These are phyloP conservation scores for Leucophenga maculata DNA, from an alignment of 2,888 invertebrate genomes.

Conservation along the genomic window DNA sequence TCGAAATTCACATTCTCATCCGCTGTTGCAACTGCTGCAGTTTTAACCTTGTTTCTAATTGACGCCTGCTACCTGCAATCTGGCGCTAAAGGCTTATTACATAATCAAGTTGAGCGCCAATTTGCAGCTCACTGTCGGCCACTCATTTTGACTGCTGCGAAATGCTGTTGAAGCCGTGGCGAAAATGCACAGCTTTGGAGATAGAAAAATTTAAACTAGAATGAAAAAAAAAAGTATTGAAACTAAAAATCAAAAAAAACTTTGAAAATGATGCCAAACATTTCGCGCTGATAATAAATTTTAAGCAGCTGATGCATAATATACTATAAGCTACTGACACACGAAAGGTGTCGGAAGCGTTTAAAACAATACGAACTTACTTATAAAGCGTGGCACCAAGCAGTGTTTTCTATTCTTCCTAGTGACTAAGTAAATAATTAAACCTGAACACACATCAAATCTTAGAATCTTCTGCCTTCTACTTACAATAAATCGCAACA, in stretches of 20 bases:
- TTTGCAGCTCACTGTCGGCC: neutral
- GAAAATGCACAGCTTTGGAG: neutral
- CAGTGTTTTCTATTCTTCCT: too few species aligned
- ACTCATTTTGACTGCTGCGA: neutral
- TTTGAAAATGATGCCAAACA: slow-evolving; percentile 63
- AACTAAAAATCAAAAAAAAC: slow-evolving; percentile 40
- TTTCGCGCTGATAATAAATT: slow-evolving; percentile 62
- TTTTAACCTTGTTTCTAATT: neutral
- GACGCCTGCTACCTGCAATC: slow-evolving; percentile 9
- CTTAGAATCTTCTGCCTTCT: too few species aligned
- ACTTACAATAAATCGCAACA: neutral
- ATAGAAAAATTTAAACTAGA: too few species aligned
- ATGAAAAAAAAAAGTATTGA: slow-evolving; percentile 17
- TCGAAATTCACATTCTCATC: too few species aligned
- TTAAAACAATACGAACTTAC: too few species aligned
- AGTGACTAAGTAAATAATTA: too few species aligned
- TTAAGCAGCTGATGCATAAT: slow-evolving; percentile 34
- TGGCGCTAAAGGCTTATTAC: slow-evolving; percentile 6
- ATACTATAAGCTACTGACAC: too few species aligned
- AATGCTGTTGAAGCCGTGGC: neutral
- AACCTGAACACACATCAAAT: too few species aligned
- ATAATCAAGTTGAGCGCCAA: slow-evolving; percentile 8
- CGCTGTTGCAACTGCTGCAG: too few species aligned
- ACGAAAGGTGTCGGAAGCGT: too few species aligned
- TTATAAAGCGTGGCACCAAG: too few species aligned